A percentile compares a stretch with the other conserved stretches of the same genome.
These are phyloP conservation scores for Lordiphosa clarofinis DNA, from an alignment of 1,140 invertebrate species.

Conservation along the genomic window DNA sequence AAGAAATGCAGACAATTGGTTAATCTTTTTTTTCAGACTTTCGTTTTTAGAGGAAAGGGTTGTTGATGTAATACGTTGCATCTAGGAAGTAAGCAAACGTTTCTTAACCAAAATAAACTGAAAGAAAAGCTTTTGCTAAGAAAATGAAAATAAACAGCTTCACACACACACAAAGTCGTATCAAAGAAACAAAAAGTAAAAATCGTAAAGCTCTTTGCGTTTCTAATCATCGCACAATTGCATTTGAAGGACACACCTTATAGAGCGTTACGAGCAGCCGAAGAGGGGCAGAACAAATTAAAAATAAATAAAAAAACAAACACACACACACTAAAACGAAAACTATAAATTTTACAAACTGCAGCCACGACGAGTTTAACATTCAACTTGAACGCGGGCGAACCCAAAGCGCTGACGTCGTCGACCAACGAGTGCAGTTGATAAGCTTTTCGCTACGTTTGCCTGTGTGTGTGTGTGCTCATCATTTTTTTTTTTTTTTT, in stretches of 20 bases:
- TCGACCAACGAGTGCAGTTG: slow-evolving; percentile 42
- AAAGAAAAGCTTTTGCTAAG: slow-evolving; percentile 65
- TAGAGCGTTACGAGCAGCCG: slow-evolving; percentile 1
- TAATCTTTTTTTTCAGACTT: slow-evolving; percentile 19
- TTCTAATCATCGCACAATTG: slow-evolving; percentile 78
- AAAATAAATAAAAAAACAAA: slow-evolving; percentile 14
- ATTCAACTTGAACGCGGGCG: slow-evolving; percentile 74
- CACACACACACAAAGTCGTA: slow-evolving; percentile 25
- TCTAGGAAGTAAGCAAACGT: slow-evolving; percentile 44
- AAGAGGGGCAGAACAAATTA: slow-evolving; percentile 1
- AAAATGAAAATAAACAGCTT: slow-evolving; percentile 74
- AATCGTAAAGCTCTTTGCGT: slow-evolving; percentile 56
- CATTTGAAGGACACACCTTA: slow-evolving; percentile 74
- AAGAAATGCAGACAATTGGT: slow-evolving; percentile 37
- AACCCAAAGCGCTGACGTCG: slow-evolving; percentile 26
- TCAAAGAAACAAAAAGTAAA: slow-evolving; percentile 70
- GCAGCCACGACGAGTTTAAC: slow-evolving; percentile 36
- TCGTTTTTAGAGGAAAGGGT: slow-evolving; percentile 38
- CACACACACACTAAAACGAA: not conserved
- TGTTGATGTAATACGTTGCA: slow-evolving; percentile 25
- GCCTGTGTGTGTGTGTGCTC: slow-evolving; percentile 14
- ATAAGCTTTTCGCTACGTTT: slow-evolving; percentile 54
- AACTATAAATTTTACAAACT: slow-evolving; percentile 9
- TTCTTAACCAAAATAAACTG: slow-evolving; percentile 37
- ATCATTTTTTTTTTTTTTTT: slow-evolving; percentile 25